Evolutionary conservation across 2,797 vertebrate species (phyloP).

Genomic region (Pachyuromys duprasi): DNA sequence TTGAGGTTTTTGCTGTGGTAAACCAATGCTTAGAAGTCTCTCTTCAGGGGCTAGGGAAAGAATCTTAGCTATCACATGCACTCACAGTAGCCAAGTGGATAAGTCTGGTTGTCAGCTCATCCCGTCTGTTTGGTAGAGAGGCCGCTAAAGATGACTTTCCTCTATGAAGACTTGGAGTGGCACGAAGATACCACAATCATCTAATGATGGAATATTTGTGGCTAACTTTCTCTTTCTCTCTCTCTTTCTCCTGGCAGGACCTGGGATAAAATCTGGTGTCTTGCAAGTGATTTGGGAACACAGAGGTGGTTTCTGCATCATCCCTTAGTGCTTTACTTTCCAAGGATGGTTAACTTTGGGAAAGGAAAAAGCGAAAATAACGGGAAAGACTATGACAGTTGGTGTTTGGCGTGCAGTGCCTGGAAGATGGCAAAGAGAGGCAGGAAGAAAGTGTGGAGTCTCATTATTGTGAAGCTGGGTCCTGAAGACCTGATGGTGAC

Average conservation of each 20-base stretch:
- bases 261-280: neutral
- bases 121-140: fast-evolving
- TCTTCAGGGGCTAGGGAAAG: fast-evolving
- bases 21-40: neutral
- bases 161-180: neutral
- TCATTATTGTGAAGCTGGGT: neutral
- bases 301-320: neutral
- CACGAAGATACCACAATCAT: neutral
- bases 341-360: neutral
- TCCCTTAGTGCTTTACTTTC: neutral
- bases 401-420: conserved; percentile 58
- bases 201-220: neutral
- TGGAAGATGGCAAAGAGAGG: conserved; percentile 7
- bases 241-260: no score
- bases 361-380: neutral
- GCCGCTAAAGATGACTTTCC: neutral
- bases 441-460: neutral
- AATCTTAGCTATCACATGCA: no score
- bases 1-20: fast-evolving
- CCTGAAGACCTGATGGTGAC: neutral
- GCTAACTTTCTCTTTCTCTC: neutral
- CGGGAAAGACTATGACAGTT: neutral
- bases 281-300: neutral
- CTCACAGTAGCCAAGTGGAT: neutral
- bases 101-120: neutral